Base-by-base conservation (phyloP, 1,140 invertebrate genomes). In the Brachionus calyciflorus region DNA sequence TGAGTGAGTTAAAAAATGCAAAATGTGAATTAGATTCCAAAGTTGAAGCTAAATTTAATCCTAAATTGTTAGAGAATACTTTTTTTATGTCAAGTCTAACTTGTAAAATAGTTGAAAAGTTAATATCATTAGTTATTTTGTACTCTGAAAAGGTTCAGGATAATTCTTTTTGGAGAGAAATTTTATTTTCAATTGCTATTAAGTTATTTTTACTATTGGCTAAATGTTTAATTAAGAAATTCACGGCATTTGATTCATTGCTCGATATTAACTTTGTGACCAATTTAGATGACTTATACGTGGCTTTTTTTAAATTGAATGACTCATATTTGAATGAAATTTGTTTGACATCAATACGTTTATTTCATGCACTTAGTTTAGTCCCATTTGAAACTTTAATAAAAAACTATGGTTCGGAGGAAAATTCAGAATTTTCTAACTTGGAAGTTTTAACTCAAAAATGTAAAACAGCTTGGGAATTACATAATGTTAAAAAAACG, bases 381-480 rank as follows among this genome's bases (percentile, higher is more conserved):
- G n/a, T 41, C 10, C 60, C 60, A 10, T 65, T 65, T 44, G 60
- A 65, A 44, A 65, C 1, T 44, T 37, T 65, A 6, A 26, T 37
- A 14, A 41, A 21, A 12, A 41, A 21, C 44, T 21, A 73, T 51
- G 48, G 51, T 73, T 26, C 6, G 49, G 44, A 30, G 12, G 69
- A 41, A 3, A 49, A 48, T 5, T 6, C 9, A 19, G 44, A 73
- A 14, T 51, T 73, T 37, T 19, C n/a, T 21, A 33, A 73, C 7
- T 30, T 73, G 21, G 69, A 73, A 73, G 69, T 73, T 14, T 49
- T 73, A 33, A 73, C 69, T 24, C 28, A 73, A 33, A 49, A 73
- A 55, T 73, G 69, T 17, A 49, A 40, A 33, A 51, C 69, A 21
- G 51, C 51, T 9, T 73, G 69, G 69, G 44, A 73, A 33, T 37